Conservation (phyloP, 2,113 vertebrate species). For the Chaetodon trifascialis region DNA sequence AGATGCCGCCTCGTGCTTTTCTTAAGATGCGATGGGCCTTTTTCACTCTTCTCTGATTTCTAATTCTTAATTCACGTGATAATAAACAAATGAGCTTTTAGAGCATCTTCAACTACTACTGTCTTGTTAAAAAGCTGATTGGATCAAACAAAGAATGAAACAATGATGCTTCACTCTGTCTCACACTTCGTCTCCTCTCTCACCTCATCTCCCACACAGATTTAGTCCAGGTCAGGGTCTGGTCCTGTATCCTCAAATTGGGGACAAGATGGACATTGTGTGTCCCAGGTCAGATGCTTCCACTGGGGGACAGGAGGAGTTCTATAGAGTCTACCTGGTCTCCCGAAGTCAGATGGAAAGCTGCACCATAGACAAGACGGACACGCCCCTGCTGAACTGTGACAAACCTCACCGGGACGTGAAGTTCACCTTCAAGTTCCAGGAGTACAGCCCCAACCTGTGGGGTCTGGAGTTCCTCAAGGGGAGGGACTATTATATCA, state of each 20-base stretch:
- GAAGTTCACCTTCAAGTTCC: conserved; percentile 99
- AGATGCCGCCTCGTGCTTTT: background rate
- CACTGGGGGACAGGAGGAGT: conserved; percentile 90
- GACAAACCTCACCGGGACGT: conserved; percentile 96
- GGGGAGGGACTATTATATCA: conserved; percentile 97
- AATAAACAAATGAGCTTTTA: background rate
- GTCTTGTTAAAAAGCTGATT: background rate
- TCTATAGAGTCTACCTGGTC: conserved; percentile 97
- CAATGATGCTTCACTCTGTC: background rate
- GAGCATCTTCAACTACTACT: background rate
- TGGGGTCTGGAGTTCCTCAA: conserved; percentile 98
- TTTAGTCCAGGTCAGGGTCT: conserved; percentile 94
- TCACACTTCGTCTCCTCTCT: background rate
- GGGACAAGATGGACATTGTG: conserved; percentile 99
- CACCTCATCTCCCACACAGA: conserved; percentile 76
- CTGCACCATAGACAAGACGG: conserved; percentile 91
- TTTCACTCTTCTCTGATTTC: background rate
- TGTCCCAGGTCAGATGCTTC: conserved; percentile 93
- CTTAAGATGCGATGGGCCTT: background rate
- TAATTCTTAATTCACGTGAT: background rate
- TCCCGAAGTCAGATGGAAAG: conserved; percentile 93
- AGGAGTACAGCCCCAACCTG: conserved; percentile 99
- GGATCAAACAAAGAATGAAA: background rate
- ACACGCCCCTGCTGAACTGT: conserved; percentile 95
- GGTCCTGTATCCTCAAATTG: conserved; percentile 97